Evolutionary conservation across 2,113 vertebrate species (phyloP), one percentile per base, ranked within the genome.

Genomic region (Vicugna pacos): DNA sequence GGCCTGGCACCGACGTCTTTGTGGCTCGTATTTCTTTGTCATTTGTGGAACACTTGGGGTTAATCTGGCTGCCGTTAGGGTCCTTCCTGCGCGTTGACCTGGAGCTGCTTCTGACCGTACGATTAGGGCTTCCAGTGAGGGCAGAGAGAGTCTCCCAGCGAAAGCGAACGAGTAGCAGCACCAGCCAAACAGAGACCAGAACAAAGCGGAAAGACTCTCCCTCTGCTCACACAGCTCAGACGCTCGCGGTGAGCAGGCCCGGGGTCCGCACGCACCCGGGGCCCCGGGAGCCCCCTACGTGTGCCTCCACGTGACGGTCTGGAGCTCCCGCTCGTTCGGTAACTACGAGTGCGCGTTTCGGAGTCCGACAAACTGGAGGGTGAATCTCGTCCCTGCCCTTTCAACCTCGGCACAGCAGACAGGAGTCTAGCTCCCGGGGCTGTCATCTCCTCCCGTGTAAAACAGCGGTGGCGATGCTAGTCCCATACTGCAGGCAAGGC

Each of bases 131-230:
- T 88, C 3, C 32, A 60, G 24, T 32, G 54, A 93, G n/a, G 64
- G 38, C 54, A 67, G 73, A 94, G 26, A 89, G 91, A 76, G 72
- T 70, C 89, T 91, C 54, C 30, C 60, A 35, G 86, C 32, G 72
- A 91, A 80, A 95, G 56, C 28, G 72, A 85, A 86, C 54, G 54
- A 67, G 64, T 48, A 90, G 95, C 72, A 35, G 9, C 20, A 22
- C 35, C 87, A 93, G 42, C 30, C 26, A 85, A 89, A 67, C 17
- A 93, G 64, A 93, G n/a, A 38, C 32, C 60, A 82, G 92, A 65
- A 65, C 64, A 75, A 88, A 82, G n/a, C 42, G 38, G 54, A 16
- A 52, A 26, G 48, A 15, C 54, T 69, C 22, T 22, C 82, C 92
- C 48, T 76, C 42, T 80, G 28, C 32, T 48, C 11, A 75, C 35